A percentile compares a stretch with the other conserved stretches of the same genome.
phyloP scores from a whole-genome alignment of 2,113 vertebrate genomes.

The Empidonax traillii region DNA sequence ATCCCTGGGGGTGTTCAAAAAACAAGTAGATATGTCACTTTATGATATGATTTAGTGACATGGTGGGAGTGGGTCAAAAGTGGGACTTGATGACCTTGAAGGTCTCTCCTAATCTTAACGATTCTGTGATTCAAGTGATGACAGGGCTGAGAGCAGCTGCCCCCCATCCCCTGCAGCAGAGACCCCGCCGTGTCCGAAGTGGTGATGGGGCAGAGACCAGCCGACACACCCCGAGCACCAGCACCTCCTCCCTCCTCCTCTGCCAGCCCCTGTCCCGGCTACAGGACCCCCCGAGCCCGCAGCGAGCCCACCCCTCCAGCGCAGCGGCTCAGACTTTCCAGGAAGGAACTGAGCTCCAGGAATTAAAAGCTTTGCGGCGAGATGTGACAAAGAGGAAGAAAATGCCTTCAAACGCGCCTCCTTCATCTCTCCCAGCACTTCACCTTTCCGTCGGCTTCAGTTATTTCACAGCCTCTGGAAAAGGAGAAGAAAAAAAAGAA shows the following conservation, averaged over 20 bases:
- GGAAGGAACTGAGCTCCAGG: constrained; percentile 41
- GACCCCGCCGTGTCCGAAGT: rapidly evolving
- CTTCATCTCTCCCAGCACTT: constrained; percentile 65
- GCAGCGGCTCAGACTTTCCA: not conserved
- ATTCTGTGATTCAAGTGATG: rapidly evolving
- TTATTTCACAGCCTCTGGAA: constrained; percentile 62
- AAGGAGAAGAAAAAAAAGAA: not conserved
- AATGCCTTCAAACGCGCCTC: constrained; percentile 47
- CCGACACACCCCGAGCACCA: rapidly evolving
- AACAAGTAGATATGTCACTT: rapidly evolving
- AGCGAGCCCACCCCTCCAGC: not conserved
- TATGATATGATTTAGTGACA: rapidly evolving
- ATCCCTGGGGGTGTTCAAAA: rapidly evolving
- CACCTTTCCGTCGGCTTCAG: constrained; percentile 63
- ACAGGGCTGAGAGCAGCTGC: not conserved
- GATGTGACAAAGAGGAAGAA: constrained; percentile 53
- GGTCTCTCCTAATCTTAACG: not conserved
- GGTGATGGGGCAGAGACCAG: not conserved
- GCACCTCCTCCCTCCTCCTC: not conserved
- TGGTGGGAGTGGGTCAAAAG: not conserved
- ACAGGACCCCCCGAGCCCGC: not conserved
- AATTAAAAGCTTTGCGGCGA: constrained; percentile 13
- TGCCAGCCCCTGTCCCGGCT: not conserved
- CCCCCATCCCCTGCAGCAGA: not conserved
- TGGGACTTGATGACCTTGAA: not conserved